Conservation (phyloP, 2,888 invertebrate genomes). For the Limenitis arthemis region DNA sequence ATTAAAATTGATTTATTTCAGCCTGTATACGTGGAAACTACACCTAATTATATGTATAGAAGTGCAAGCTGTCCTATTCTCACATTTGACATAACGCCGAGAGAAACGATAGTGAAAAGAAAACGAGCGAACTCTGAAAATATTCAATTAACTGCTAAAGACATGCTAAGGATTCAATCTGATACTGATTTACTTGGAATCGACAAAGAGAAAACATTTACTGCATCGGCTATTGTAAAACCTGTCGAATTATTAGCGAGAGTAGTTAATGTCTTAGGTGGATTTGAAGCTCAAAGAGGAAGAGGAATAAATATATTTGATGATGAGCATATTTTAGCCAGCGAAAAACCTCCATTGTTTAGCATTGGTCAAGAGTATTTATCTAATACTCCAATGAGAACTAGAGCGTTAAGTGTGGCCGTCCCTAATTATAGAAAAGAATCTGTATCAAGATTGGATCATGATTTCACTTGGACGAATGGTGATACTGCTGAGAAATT, state of each 20-base stretch:
- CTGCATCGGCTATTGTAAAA: slow-evolving; percentile 78
- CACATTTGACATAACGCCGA: slow-evolving; percentile 72
- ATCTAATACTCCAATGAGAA: slow-evolving; percentile 54
- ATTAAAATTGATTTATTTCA: slow-evolving; percentile 41
- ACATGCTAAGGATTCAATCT: slow-evolving; percentile 77
- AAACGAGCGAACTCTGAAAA: slow-evolving; percentile 79
- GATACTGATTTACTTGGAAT: slow-evolving; percentile 85
- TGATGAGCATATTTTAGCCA: slow-evolving; percentile 81
- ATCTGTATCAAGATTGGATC: slow-evolving; percentile 49
- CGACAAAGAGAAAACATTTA: slow-evolving; percentile 84
- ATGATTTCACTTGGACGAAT: slow-evolving; percentile 80
- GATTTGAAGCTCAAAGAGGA: slow-evolving; percentile 62
- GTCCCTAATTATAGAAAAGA: slow-evolving; percentile 62
- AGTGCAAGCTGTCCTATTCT: slow-evolving; percentile 82
- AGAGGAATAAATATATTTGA: slow-evolving; percentile 79
- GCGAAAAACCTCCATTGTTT: slow-evolving; percentile 74
- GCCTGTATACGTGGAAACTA: slow-evolving; percentile 83
- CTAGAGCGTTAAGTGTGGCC: slow-evolving; percentile 76
- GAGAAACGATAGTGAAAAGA: slow-evolving; percentile 59
- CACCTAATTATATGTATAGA: slow-evolving; percentile 52
- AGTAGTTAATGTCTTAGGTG: slow-evolving; percentile 84
- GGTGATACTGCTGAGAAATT: slow-evolving; percentile 74
- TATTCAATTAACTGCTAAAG: slow-evolving; percentile 58
- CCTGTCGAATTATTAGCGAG: slow-evolving; percentile 83
- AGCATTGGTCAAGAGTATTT: slow-evolving; percentile 62